A percentile compares a stretch with the other conserved stretches of the same genome.
phyloP scores from a whole-genome alignment of 2,797 vertebrate genomes.

The Sylvilagus floridanus region DNA sequence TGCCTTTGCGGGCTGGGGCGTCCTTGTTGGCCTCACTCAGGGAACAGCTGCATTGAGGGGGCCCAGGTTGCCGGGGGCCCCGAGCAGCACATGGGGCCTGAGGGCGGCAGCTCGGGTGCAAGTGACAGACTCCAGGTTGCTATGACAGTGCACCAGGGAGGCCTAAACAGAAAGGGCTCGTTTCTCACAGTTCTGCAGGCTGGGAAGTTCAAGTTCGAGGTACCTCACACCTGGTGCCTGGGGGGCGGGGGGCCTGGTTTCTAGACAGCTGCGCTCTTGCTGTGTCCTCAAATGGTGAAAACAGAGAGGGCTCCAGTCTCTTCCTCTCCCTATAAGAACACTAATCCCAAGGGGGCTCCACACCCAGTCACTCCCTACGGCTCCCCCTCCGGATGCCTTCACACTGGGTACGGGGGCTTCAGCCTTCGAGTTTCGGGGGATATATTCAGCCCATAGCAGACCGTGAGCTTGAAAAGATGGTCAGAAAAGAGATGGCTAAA shows the following conservation, averaged over 20 bases:
- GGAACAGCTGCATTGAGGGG: neutral
- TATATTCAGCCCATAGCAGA: neutral
- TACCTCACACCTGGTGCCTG: neutral
- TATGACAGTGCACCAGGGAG: neutral
- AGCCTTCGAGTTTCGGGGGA: neutral
- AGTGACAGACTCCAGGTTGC: neutral
- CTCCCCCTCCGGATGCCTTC: neutral
- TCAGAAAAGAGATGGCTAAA: neutral
- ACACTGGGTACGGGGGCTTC: neutral
- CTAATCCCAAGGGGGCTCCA: neutral
- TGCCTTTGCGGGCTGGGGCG: neutral
- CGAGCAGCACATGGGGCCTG: neutral
- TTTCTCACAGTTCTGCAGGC: neutral
- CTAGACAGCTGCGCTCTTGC: neutral
- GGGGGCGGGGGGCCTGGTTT: neutral
- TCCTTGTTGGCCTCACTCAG: neutral
- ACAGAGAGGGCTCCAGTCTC: neutral
- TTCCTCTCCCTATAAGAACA: neutral
- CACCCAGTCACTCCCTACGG: too few species aligned
- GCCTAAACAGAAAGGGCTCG: neutral
- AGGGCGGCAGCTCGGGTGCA: neutral
- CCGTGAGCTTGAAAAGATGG: neutral
- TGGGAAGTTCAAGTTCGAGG: neutral
- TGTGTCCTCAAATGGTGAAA: neutral
- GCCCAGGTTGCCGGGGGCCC: neutral